Percentiles rank a stretch among this genome's conserved stretches.
phyloP scores from a whole-genome alignment of 2,113 vertebrate genomes.

The Pollimyrus isidori region DNA sequence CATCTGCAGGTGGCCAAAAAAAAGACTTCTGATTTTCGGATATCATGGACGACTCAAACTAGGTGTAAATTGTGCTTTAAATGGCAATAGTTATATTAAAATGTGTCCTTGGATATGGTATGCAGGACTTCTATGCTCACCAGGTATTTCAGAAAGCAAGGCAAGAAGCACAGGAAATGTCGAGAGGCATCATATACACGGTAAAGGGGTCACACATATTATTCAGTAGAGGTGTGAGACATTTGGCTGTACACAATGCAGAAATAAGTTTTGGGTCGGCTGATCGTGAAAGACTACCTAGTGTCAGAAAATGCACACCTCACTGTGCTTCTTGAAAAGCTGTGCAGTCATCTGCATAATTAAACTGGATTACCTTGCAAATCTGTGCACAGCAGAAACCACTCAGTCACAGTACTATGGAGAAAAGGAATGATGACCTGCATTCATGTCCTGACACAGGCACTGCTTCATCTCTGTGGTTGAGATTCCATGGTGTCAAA shows the following conservation, averaged over 20 bases:
- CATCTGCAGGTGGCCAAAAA: neutral
- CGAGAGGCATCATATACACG: neutral
- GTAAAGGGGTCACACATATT: neutral
- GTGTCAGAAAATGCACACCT: neutral
- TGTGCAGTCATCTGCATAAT: neutral
- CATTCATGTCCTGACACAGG: neutral
- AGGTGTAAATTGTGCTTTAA: neutral
- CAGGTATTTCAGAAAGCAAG: neutral
- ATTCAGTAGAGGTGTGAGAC: slow-evolving; percentile 9
- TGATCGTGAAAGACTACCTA: neutral
- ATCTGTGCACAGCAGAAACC: neutral
- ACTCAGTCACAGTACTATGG: neutral
- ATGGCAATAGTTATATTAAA: neutral
- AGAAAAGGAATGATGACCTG: neutral
- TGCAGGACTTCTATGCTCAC: neutral
- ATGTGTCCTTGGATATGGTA: neutral
- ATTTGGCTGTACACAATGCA: neutral
- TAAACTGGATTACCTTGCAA: neutral
- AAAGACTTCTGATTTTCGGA: neutral
- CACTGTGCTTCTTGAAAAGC: neutral
- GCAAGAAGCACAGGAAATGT: neutral
- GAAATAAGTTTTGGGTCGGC: neutral
- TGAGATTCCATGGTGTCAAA: neutral
- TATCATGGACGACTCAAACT: neutral
- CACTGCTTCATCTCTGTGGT: neutral